A percentile compares a stretch with the other conserved stretches of the same genome.
Evolutionary conservation across 2,797 vertebrate species (phyloP).

Genomic region (Phoebastria nigripes): DNA sequence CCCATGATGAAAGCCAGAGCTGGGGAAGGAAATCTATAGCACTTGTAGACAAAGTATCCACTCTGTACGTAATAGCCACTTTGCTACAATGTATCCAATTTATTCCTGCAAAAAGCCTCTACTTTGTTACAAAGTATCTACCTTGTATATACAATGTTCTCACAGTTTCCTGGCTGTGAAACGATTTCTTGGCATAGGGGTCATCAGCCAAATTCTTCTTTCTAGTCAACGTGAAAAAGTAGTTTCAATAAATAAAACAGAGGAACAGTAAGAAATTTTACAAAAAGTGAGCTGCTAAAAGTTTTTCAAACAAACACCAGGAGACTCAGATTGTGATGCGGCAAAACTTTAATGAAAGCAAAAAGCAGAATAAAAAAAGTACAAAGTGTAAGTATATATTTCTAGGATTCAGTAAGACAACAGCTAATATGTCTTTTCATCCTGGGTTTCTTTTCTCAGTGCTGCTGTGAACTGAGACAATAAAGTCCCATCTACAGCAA

Average conservation of each 20-base stretch:
- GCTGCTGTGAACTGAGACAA: not conserved
- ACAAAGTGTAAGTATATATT: not conserved
- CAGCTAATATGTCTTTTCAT: not conserved
- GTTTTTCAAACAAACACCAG: not conserved
- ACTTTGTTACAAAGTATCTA: not conserved
- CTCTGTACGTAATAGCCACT: too few species aligned
- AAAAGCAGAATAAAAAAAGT: not conserved
- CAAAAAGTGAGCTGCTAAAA: not conserved
- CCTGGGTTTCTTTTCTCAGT: not conserved
- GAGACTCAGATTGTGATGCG: not conserved
- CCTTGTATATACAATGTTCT: not conserved
- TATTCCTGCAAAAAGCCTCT: not conserved
- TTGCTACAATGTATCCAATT: not conserved
- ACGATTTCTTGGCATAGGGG: not conserved
- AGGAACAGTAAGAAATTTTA: not conserved
- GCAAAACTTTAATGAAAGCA: not conserved
- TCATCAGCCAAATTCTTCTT: not conserved
- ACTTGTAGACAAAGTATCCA: too few species aligned
- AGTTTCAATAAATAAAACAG: not conserved
- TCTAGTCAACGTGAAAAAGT: not conserved
- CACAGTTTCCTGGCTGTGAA: not conserved
- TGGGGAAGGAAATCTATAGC: not conserved
- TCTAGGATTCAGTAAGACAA: not conserved
- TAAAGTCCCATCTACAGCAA: not conserved
- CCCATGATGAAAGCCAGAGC: accelerated